Evolutionary conservation across 1,140 invertebrate genomes (phyloP), one percentile per base, ranked within the genome.

Genomic region (Mylabris phalerata): DNA sequence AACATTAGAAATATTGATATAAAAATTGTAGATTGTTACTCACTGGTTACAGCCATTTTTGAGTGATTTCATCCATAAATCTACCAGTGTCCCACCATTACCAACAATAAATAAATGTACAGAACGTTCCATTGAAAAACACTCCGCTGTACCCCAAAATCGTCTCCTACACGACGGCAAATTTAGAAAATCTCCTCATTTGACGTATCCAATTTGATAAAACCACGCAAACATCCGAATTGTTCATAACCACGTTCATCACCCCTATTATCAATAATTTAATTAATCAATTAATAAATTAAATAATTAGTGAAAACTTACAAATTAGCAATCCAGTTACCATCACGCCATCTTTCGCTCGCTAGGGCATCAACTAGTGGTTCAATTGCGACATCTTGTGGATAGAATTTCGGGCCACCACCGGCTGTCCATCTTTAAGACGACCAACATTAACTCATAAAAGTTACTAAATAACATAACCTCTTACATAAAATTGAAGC

Each of bases 401-500:
- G 69, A 50, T 62, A 65, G 48, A 59, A 61, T 47, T 63, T 46
- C 4, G 69, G 66, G 19, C 51, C 55, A 24, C 57, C 54, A n/a
- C 58, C 62, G 11, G 60, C 60, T 47, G 65, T 68, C 59, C 68
- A 73, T 48, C 71, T 73, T 43, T 55, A 71, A 69, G 13, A 13
- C 26, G 24, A 48, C 48, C 52, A 41, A 26, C 3, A 50, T 13
- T 24, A 10, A 9, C 41, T n/a, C 0, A 10, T n/a, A 26, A n/a
- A 26, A n/a, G 7, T 44, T 9, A n/a, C 10, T 19, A 19, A 50
- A 24, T 38, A 38, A 26, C 7, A 9, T 2, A 48, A 3, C 9
- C 13, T 63, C 60, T 67, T 67, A 73, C 71, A 70, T 64, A 19
- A 73, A 68, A 55, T 61, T 68, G 46, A 73, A 71, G 42, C 65